These are phyloP conservation scores for Stichopus chloronotus DNA, from an alignment of 35 echinoderm and acorn worm genomes.

Conservation along the genomic window DNA sequence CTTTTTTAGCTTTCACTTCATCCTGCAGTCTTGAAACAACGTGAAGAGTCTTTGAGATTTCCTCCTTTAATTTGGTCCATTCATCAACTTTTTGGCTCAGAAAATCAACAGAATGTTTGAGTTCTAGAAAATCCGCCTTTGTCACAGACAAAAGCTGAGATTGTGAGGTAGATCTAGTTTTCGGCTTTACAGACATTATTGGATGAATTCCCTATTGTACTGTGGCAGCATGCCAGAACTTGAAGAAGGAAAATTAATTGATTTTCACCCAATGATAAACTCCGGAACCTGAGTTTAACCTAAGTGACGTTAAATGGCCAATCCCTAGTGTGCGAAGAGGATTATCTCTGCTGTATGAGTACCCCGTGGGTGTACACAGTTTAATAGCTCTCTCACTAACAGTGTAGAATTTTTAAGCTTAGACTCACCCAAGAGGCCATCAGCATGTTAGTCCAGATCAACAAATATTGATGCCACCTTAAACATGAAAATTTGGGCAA, in stretches of 20 bases:
- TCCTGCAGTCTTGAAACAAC: background rate
- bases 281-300: background rate
- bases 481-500: background rate
- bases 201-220: background rate
- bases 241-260: too few relatives aligned
- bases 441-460: background rate
- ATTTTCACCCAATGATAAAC: background rate
- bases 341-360: background rate
- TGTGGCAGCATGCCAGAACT: background rate
- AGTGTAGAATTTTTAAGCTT: background rate
- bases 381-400: background rate
- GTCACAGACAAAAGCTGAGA: constrained; percentile 8
- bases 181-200: background rate
- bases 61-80: too few relatives aligned
- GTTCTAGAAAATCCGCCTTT: background rate
- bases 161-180: too few relatives aligned
- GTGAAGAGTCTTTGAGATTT: too few relatives aligned
- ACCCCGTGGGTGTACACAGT: background rate
- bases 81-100: constrained; percentile 9
- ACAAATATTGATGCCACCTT: background rate
- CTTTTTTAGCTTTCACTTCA: too few relatives aligned
- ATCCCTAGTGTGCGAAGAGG: background rate
- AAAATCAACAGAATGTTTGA: too few relatives aligned
- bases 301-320: background rate
- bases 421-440: background rate